phyloP scores from a whole-genome alignment of 2,888 invertebrate species.

The Syritta pipiens region DNA sequence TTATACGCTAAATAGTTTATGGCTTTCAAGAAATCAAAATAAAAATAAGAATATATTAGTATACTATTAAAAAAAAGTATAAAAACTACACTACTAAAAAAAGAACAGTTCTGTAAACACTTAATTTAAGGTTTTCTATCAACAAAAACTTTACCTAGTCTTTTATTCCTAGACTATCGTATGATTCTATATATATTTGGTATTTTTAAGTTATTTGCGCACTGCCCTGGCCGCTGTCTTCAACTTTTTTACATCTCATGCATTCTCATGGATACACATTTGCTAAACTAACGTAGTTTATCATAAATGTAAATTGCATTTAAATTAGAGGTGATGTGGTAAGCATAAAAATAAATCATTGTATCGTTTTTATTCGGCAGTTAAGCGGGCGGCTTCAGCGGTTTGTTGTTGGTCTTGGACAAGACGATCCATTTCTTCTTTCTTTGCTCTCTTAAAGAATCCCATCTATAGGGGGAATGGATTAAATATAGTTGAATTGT shows the following conservation, averaged over 20 bases:
- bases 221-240: too few relatives aligned
- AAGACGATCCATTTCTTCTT: conserved; percentile 80
- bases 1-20: too few relatives aligned
- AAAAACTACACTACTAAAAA: too few relatives aligned
- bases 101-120: too few relatives aligned
- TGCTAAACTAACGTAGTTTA: too few relatives aligned
- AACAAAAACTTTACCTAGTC: too few relatives aligned
- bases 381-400: conserved; percentile 69
- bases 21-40: too few relatives aligned
- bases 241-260: neutral
- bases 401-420: conserved; percentile 74
- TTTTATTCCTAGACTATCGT: conserved; percentile 39
- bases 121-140: too few relatives aligned
- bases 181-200: conserved; percentile 49
- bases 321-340: too few relatives aligned
- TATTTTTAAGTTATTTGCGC: conserved; percentile 56
- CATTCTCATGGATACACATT: neutral
- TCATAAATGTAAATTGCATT: too few relatives aligned
- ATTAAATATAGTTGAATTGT: neutral
- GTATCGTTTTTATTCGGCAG: conserved; percentile 68
- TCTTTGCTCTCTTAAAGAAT: conserved; percentile 80
- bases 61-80: too few relatives aligned
- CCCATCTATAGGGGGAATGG: conserved; percentile 77
- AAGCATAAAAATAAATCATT: conserved; percentile 72
- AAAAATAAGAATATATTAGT: too few relatives aligned